Conservation (phyloP, 2,797 vertebrate genomes). For the Kryptopterus vitreolus region DNA sequence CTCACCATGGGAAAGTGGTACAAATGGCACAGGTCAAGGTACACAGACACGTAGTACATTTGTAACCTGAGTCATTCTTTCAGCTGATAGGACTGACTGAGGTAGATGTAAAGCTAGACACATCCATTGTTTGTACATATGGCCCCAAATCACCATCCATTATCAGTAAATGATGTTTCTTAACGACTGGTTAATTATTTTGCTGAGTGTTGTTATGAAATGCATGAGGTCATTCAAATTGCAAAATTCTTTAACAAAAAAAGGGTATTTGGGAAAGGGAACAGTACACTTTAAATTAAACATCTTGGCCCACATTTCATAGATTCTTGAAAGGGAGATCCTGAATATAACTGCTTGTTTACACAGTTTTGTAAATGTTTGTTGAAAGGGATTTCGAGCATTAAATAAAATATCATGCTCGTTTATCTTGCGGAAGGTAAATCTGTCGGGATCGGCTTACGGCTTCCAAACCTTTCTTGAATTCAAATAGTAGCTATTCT, state of each 20-base stretch:
- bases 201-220: background rate
- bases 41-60: background rate
- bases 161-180: background rate
- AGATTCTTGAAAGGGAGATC: background rate
- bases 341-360: background rate
- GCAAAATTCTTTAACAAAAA: background rate
- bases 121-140: background rate
- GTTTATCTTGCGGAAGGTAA: background rate
- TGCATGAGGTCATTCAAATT: background rate
- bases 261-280: background rate
- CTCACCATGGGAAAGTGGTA: background rate
- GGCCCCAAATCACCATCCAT: background rate
- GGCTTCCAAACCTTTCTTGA: background rate
- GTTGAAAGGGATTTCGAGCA: background rate
- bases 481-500: background rate
- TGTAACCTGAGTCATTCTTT: background rate
- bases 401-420: background rate
- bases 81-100: background rate
- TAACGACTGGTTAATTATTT: background rate
- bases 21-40: slow-evolving; percentile 22
- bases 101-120: background rate
- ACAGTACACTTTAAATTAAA: background rate
- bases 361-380: background rate
- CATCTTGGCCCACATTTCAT: background rate
- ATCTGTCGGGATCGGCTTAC: background rate